Percentiles rank a stretch among this genome's conserved stretches.
phyloP scores from a whole-genome alignment of 2,888 invertebrate species.

The Lordiphosa andalusiaca region DNA sequence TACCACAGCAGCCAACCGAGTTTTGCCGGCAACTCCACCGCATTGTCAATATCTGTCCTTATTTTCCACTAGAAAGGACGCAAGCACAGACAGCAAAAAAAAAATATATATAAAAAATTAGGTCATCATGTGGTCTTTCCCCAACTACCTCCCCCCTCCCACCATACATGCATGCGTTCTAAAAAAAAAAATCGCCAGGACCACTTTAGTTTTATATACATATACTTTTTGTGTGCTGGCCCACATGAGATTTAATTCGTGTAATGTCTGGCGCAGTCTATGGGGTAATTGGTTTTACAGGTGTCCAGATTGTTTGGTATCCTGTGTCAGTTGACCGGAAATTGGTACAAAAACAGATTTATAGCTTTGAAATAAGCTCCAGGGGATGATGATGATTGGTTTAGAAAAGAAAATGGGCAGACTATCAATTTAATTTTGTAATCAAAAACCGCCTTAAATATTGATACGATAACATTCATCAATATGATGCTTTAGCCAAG shows the following conservation, averaged over 20 bases:
- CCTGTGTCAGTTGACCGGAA: constrained; percentile 13
- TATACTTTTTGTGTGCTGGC: constrained; percentile 22
- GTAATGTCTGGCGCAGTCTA: constrained; percentile 24
- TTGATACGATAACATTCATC: too few relatives aligned
- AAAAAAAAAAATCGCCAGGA: constrained; percentile 43
- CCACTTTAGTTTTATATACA: constrained; percentile 31
- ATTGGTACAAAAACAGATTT: constrained; percentile 3
- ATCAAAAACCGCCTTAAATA: too few relatives aligned
- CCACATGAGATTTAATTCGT: constrained; percentile 49
- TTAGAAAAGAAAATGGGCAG: too few relatives aligned
- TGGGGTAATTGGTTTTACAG: constrained; percentile 48
- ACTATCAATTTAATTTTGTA: too few relatives aligned
- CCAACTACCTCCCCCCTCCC: constrained; percentile 1
- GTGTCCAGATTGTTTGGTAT: constrained; percentile 31
- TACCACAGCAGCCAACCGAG: constrained; percentile 32
- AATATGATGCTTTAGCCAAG: too few relatives aligned
- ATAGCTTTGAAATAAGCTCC: neutral
- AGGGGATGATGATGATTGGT: neutral
- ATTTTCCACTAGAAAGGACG: neutral
- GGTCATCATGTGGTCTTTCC: constrained; percentile 44
- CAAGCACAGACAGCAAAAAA: constrained; percentile 5
- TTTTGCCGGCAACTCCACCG: constrained; percentile 10
- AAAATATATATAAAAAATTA: constrained; percentile 18
- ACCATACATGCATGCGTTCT: constrained; percentile 17
- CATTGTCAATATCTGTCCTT: constrained; percentile 37